These are phyloP conservation scores for Cyrtodaria siliqua DNA, from an alignment of 2,888 invertebrate species.

Conservation along the genomic window DNA sequence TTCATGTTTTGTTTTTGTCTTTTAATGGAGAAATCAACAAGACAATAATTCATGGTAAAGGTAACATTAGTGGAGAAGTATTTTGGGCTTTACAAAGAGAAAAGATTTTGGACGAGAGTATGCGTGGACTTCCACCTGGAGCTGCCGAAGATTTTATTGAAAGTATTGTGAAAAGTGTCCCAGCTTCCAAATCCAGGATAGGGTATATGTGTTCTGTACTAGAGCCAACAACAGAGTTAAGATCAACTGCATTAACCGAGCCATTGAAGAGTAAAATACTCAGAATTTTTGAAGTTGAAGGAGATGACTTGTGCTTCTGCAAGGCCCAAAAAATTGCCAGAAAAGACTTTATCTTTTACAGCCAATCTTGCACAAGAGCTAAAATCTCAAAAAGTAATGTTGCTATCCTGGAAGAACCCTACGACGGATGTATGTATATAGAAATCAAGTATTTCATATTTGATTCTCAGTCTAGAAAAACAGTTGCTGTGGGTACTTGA, in stretches of 20 bases:
- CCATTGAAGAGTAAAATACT: conserved; percentile 1
- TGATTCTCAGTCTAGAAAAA: background rate
- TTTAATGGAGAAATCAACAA: conserved; percentile 39
- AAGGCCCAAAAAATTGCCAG: conserved; percentile 9
- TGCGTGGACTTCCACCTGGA: conserved; percentile 1
- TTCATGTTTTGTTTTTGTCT: conserved; percentile 55
- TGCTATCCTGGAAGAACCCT: conserved; percentile 5
- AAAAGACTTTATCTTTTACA: conserved; percentile 21
- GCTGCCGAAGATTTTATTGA: conserved; percentile 6
- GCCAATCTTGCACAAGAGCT: conserved; percentile 9
- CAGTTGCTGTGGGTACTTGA: conserved; percentile 4
- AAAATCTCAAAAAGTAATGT: conserved; percentile 20
- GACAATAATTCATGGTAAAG: conserved; percentile 24
- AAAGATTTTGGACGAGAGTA: conserved; percentile 23
- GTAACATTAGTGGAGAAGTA: conserved; percentile 15
- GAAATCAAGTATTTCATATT: conserved; percentile 12
- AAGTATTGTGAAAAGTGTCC: conserved; percentile 11
- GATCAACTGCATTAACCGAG: conserved; percentile 4
- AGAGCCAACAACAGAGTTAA: conserved; percentile 12
- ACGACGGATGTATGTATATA: conserved; percentile 7
- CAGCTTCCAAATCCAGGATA: conserved; percentile 8
- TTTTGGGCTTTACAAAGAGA: conserved; percentile 14
- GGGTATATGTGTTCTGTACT: too few species aligned
- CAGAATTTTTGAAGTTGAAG: conserved; percentile 3
- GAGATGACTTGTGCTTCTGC: background rate